phyloP scores from a whole-genome alignment of 2,113 vertebrate species.

The Microcebus ravelobensis region DNA sequence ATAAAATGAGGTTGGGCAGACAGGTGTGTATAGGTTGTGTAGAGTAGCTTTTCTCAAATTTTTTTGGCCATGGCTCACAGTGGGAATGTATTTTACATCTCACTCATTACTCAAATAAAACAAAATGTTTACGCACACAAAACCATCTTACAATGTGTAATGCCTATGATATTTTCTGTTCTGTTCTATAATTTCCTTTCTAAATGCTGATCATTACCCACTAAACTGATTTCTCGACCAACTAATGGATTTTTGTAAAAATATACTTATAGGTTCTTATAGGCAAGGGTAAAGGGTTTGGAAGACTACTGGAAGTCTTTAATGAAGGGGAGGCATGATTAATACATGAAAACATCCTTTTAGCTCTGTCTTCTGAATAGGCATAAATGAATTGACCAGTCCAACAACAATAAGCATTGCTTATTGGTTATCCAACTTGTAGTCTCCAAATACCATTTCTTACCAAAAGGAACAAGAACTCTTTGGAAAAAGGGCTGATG shows the following conservation, averaged over 20 bases:
- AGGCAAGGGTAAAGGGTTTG: neutral
- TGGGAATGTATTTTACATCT: neutral
- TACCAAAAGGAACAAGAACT: neutral
- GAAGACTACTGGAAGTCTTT: neutral
- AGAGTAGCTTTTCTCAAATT: neutral
- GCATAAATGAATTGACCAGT: neutral
- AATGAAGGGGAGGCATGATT: neutral
- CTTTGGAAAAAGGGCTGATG: neutral
- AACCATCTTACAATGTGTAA: neutral
- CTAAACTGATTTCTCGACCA: neutral
- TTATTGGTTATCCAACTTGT: neutral
- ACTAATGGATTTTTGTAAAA: neutral
- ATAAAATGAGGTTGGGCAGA: neutral
- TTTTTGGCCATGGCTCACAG: neutral
- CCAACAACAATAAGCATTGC: neutral
- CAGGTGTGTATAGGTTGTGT: neutral
- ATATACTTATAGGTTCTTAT: neutral
- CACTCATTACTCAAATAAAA: neutral
- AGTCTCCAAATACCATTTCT: neutral
- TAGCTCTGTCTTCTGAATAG: neutral
- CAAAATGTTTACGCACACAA: neutral
- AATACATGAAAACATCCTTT: neutral
- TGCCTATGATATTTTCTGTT: neutral
- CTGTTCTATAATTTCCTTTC: neutral
- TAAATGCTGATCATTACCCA: neutral